These are phyloP conservation scores for Cirrhinus mrigala DNA, from an alignment of 2,797 vertebrate genomes.

Conservation along the genomic window DNA sequence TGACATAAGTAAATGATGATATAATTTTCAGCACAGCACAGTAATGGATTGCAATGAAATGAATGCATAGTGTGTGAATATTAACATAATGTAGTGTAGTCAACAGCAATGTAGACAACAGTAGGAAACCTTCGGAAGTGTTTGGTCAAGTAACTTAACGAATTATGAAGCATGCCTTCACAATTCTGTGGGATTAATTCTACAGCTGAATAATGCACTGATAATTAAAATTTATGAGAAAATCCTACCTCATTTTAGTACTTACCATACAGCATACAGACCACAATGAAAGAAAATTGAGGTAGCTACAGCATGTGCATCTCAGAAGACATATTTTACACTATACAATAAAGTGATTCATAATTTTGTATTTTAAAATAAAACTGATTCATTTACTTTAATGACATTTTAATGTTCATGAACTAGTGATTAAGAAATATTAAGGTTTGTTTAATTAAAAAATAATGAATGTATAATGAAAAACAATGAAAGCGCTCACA, in stretches of 20 bases:
- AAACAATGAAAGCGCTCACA: background rate
- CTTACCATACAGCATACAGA: background rate
- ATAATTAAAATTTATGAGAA: background rate
- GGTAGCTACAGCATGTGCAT: too few species aligned
- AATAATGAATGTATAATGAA: background rate
- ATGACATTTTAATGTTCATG: background rate
- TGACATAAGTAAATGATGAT: background rate
- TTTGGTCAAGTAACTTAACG: background rate
- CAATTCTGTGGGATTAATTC: background rate
- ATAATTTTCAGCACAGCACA: background rate
- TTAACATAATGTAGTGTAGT: too few species aligned
- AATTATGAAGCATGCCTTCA: background rate
- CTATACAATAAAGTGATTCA: background rate
- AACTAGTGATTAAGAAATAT: background rate
- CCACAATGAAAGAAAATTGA: background rate
- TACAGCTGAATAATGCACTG: background rate
- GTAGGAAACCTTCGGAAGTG: background rate
- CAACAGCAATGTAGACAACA: background rate
- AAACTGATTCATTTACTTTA: background rate
- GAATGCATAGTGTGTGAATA: background rate
- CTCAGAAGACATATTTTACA: background rate
- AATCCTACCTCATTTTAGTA: background rate
- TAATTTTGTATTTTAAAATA: background rate
- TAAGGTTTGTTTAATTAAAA: background rate
- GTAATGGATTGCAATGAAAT: too few species aligned